Evolutionary conservation across 2,113 vertebrate genomes (phyloP), one percentile per base, ranked within the genome.

Genomic region (Myocastor coypus): DNA sequence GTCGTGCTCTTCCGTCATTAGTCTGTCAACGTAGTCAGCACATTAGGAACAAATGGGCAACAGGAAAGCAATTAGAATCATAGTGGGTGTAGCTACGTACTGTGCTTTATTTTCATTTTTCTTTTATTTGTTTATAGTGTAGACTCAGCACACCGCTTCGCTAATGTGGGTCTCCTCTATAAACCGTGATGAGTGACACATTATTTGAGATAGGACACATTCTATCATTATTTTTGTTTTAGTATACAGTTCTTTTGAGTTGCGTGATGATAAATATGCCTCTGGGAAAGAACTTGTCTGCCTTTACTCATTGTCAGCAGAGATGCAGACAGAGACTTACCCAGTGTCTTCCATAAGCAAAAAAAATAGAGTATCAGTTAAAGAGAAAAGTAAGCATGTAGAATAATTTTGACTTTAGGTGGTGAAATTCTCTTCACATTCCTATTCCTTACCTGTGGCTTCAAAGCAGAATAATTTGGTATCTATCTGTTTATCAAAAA

Each of bases 1-100:
- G 55, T 83, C 64, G 37, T 91, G 69, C 46, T 95, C 63, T 71
- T 95, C 40, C 46, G 12, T 96, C 95, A 34, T 92, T 93, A 95
- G 37, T 9, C 84, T 91, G 83, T 61, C 92, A 87, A 17, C 73
- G 26, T 40, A 9, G 90, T 64, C 71, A 52, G 6, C 68, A 57
- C 59, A n/a, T 69, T 93, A 92, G 89, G 85, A 96, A 92, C 90
- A 95, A 97, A 96, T 71, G 75, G 83, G 40, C 0, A 0, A 91
- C 81, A 73, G 87, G n/a, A 71, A 97, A 89, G 42, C 86, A 94
- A 96, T 95, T 92, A 97, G 69, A 94, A 77, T 91, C 94, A 92
- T 87, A 93, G 89, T 83, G 37, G 52, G 9, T 83, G 59, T 87
- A 89, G 64, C 63, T 73, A 20, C 63, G 32, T 22, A 34, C 57